A percentile compares a stretch with the other conserved stretches of the same genome.
Evolutionary conservation across 2,797 vertebrate species (phyloP).

Genomic region (Typhlichthys subterraneus): DNA sequence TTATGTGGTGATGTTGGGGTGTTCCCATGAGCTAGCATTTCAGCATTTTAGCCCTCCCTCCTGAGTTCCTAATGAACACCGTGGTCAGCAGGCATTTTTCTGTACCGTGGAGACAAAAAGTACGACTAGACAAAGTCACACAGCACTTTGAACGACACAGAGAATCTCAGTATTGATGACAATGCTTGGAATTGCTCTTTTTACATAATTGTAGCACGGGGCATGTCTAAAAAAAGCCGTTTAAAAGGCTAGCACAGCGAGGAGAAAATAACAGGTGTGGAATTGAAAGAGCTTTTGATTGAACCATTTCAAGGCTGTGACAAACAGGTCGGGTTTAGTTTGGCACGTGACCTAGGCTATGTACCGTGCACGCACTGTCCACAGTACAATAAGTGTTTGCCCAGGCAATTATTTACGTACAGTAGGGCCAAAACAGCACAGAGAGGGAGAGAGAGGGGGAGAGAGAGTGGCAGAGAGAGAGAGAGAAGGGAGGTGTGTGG

Average conservation of each 20-base stretch:
- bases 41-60: slow-evolving; percentile 43
- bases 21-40: slow-evolving; percentile 42
- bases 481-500: slow-evolving; percentile 36
- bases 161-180: slow-evolving; percentile 20
- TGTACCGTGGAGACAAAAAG: slow-evolving; percentile 41
- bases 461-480: slow-evolving; percentile 46
- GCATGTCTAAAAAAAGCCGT: slow-evolving; percentile 17
- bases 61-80: slow-evolving; percentile 34
- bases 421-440: slow-evolving; percentile 59
- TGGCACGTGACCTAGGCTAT: slow-evolving; percentile 48
- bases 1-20: slow-evolving; percentile 39
- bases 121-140: slow-evolving; percentile 45
- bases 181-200: slow-evolving; percentile 8
- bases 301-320: slow-evolving; percentile 46
- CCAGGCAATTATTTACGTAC: slow-evolving; percentile 59
- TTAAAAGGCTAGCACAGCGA: slow-evolving; percentile 15
- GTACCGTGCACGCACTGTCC: slow-evolving; percentile 25
- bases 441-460: slow-evolving; percentile 37
- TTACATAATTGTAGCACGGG: not conserved
- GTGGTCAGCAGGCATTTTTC: slow-evolving; percentile 53
- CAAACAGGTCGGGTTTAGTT: slow-evolving; percentile 37
- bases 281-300: slow-evolving; percentile 46
- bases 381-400: slow-evolving; percentile 54
- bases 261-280: slow-evolving; percentile 16
- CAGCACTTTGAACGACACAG: slow-evolving; percentile 32